Evolutionary conservation across 1,140 invertebrate species (phyloP).

Genomic region (Trypoxylus dichotomus): DNA sequence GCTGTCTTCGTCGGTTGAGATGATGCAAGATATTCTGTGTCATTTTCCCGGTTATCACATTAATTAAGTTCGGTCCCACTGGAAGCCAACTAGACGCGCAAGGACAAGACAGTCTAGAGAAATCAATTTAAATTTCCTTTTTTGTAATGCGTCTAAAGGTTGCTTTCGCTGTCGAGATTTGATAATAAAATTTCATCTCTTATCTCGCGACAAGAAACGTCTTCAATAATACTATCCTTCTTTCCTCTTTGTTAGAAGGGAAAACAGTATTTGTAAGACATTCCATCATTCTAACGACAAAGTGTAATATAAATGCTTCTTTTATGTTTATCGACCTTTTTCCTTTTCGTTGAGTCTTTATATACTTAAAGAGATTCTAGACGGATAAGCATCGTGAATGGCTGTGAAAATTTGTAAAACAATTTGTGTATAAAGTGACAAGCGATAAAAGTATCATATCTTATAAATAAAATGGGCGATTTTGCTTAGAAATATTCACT

Average conservation of each 20-base stretch:
- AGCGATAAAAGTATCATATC: too few species aligned
- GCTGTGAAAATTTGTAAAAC: too few species aligned
- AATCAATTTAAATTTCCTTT: conserved; percentile 19
- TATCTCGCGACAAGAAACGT: conserved; percentile 19
- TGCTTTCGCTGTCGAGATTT: neutral
- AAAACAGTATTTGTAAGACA: neutral
- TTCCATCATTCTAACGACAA: neutral
- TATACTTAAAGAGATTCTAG: too few species aligned
- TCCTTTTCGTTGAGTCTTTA: neutral
- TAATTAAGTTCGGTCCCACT: conserved; percentile 5
- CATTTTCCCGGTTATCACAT: conserved; percentile 23
- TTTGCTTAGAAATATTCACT: too few species aligned
- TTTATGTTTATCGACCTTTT: conserved; percentile 7
- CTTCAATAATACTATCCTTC: neutral
- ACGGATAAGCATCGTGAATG: too few species aligned
- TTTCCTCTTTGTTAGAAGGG: neutral
- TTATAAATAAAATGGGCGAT: too few species aligned
- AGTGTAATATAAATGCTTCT: conserved; percentile 11
- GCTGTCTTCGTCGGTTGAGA: neutral
- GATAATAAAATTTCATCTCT: conserved; percentile 25
- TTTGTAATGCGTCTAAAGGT: conserved; percentile 10
- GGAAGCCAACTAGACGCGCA: neutral
- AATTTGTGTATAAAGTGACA: too few species aligned
- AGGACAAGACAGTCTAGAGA: neutral
- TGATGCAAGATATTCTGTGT: conserved; percentile 12